Evolutionary conservation across 2,113 vertebrate species (phyloP).

Genomic region (Pomatostomus ruficeps): DNA sequence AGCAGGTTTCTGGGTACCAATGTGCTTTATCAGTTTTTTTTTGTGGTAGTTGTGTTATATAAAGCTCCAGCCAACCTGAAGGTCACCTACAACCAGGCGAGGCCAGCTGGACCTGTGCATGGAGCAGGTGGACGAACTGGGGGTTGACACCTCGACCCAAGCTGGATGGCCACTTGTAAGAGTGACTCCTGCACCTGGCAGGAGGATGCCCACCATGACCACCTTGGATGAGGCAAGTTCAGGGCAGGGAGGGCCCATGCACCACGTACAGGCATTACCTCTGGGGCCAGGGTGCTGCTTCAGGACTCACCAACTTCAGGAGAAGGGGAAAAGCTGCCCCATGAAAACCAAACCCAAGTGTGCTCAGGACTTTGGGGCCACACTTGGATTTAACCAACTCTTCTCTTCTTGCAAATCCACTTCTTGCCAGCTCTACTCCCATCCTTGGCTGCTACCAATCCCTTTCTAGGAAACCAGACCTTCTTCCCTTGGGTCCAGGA

Average conservation of each 20-base stretch:
- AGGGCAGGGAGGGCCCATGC: fast-evolving
- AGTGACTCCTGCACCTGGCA: neutral
- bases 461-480: neutral
- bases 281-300: neutral
- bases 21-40: neutral
- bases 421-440: neutral
- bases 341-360: neutral
- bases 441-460: neutral
- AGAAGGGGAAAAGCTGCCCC: neutral
- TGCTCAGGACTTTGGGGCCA: neutral
- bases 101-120: neutral
- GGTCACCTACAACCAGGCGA: neutral
- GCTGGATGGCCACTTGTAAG: neutral
- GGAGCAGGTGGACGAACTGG: fast-evolving
- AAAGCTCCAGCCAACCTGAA: neutral
- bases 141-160: fast-evolving
- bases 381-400: neutral
- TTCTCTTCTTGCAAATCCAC: neutral
- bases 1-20: neutral
- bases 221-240: neutral
- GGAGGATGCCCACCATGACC: neutral
- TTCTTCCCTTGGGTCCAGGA: neutral
- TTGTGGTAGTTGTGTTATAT: neutral
- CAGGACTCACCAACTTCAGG: neutral
- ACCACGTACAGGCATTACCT: fast-evolving